Conservation (phyloP, 2,113 vertebrate species). For the Forbesichthys agassizii region DNA sequence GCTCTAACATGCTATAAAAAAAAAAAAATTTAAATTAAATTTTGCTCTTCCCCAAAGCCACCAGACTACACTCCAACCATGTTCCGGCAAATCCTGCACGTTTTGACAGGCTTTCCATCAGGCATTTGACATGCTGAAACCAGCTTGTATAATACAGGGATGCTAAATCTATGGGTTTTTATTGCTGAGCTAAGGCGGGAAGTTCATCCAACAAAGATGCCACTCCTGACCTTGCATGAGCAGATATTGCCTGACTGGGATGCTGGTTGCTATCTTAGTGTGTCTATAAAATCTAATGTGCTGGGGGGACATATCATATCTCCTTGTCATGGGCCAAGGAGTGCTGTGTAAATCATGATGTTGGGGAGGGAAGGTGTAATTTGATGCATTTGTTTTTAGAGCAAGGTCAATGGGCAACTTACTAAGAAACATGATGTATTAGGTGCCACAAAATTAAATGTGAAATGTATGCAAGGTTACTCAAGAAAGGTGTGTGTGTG, state of each 20-base stretch:
- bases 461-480: not conserved
- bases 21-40: too few relatives aligned
- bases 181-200: slow-evolving; percentile 12
- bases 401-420: slow-evolving; percentile 10
- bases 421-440: not conserved
- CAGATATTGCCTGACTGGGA: slow-evolving; percentile 29
- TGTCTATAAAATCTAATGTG: not conserved
- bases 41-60: not conserved
- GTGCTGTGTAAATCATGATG: slow-evolving; percentile 22
- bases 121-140: not conserved
- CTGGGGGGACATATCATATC: slow-evolving; percentile 2
- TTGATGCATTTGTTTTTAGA: slow-evolving; percentile 9
- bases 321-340: not conserved
- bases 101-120: not conserved
- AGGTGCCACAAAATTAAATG: not conserved
- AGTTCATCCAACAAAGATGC: not conserved
- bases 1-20: too few relatives aligned
- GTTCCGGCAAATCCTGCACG: not conserved
- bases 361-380: slow-evolving; percentile 1
- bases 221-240: slow-evolving; percentile 25
- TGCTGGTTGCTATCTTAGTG: slow-evolving; percentile 12
- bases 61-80: not conserved
- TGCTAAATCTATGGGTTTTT: slow-evolving; percentile 10
- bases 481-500: not conserved
- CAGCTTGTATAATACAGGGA: not conserved